Evolutionary conservation across 2,797 vertebrate genomes (phyloP).

Genomic region (Sardinella longiceps): DNA sequence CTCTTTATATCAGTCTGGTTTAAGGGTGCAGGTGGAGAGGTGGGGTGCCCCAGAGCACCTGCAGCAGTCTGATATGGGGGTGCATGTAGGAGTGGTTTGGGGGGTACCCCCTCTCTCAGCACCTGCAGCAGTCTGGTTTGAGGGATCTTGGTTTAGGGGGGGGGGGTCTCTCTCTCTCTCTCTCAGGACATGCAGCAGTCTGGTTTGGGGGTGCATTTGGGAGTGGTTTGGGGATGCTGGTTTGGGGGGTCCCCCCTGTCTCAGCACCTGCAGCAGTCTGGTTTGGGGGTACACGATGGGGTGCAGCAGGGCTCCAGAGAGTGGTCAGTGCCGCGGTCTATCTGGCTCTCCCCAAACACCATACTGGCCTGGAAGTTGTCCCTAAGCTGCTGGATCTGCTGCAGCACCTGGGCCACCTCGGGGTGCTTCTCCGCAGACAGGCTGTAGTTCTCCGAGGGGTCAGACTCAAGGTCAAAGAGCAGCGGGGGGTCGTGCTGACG

Average conservation of each 20-base stretch:
- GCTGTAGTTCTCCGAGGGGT: conserved; percentile 88
- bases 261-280: conserved; percentile 79
- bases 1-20: conserved; percentile 80
- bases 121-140: too few relatives aligned
- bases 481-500: conserved; percentile 83
- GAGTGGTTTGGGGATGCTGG: too few relatives aligned
- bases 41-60: conserved; percentile 57
- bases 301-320: conserved; percentile 81
- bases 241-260: too few relatives aligned
- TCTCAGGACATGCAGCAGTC: conserved; percentile 78
- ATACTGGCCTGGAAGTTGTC: conserved; percentile 78
- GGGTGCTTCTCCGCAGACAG: conserved; percentile 55
- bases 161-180: too few relatives aligned
- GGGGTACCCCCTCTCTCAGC: too few relatives aligned
- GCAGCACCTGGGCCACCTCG: conserved; percentile 65
- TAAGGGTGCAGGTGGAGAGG: conserved; percentile 71
- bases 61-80: conserved; percentile 83
- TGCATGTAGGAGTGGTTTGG: conserved; percentile 73
- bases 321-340: conserved; percentile 72
- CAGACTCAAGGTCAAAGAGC: conserved; percentile 87
- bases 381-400: conserved; percentile 75
- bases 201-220: conserved; percentile 78
- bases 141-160: too few relatives aligned
- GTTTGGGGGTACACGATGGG: conserved; percentile 78
- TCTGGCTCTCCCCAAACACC: conserved; percentile 84